phyloP scores from a whole-genome alignment of 2,113 vertebrate genomes.

The Lethenteron camtschaticum region DNA sequence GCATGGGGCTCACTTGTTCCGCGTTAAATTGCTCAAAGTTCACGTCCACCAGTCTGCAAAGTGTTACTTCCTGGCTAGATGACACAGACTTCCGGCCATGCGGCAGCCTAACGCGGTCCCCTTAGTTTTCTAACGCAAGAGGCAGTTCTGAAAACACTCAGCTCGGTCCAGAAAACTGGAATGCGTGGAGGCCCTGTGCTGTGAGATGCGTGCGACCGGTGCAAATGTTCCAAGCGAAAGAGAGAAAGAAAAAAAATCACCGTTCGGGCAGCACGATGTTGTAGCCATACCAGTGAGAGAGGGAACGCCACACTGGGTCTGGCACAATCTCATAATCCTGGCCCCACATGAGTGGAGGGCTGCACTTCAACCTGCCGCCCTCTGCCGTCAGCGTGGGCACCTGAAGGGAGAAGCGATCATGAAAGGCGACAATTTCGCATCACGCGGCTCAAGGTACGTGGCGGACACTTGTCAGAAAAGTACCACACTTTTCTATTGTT shows the following conservation, averaged over 20 bases:
- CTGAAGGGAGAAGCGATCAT: constrained; percentile 19
- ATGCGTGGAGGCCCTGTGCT: background rate
- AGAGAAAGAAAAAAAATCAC: constrained; percentile 40
- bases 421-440: no score
- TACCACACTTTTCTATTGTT: no score
- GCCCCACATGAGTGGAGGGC: constrained; percentile 33
- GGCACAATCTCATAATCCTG: constrained; percentile 73
- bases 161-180: constrained; percentile 6
- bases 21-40: no score
- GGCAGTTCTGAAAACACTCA: background rate
- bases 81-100: no score
- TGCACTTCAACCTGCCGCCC: constrained; percentile 59
- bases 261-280: constrained; percentile 1
- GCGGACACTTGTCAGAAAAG: no score
- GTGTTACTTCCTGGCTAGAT: no score
- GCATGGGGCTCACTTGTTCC: no score
- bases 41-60: no score
- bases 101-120: no score
- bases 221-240: constrained; percentile 48
- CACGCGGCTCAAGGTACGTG: no score
- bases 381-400: constrained; percentile 80
- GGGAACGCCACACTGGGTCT: constrained; percentile 86
- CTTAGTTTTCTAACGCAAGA: no score
- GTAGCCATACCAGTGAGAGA: constrained; percentile 84
- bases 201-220: background rate